Evolutionary conservation across 2,797 vertebrate genomes (phyloP).

Genomic region (Hippopotamyrus pictus): DNA sequence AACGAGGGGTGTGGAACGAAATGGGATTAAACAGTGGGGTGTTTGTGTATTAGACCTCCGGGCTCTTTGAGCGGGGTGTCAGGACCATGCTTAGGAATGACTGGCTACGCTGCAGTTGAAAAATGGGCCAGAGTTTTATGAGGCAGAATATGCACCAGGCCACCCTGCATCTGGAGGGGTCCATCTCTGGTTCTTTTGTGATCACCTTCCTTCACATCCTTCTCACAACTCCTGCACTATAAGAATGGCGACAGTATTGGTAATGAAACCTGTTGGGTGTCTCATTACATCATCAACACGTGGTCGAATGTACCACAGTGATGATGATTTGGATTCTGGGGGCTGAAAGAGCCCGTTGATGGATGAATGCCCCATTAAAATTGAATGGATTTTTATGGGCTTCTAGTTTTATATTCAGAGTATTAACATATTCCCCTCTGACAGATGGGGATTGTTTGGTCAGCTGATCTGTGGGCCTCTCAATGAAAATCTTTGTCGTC

Average conservation of each 20-base stretch:
- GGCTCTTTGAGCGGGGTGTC: not conserved
- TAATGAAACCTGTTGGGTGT: not conserved
- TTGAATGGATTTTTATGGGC: not conserved
- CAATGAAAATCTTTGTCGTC: slow-evolving; percentile 17
- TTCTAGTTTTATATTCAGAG: slow-evolving; percentile 13
- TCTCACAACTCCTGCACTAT: not conserved
- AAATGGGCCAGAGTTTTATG: no score
- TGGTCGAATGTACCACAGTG: not conserved
- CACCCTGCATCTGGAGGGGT: not conserved
- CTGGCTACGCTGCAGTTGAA: not conserved
- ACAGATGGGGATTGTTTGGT: slow-evolving; percentile 23
- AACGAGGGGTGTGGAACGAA: not conserved
- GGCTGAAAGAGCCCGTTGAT: not conserved
- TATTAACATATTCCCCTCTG: slow-evolving; percentile 1
- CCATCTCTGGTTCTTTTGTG: not conserved
- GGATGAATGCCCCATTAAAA: slow-evolving; percentile 1
- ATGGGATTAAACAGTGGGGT: not conserved
- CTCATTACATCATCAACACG: not conserved
- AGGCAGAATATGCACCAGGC: not conserved
- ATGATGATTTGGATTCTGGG: not conserved
- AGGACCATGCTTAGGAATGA: not conserved
- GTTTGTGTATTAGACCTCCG: not conserved
- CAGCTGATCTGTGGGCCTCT: slow-evolving; percentile 20
- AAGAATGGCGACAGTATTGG: not conserved
- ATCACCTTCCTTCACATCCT: not conserved